A percentile compares a stretch with the other conserved stretches of the same genome.
Conservation (phyloP, 2,113 vertebrate species). For the Dunckerocampus dactyliophorus region DNA sequence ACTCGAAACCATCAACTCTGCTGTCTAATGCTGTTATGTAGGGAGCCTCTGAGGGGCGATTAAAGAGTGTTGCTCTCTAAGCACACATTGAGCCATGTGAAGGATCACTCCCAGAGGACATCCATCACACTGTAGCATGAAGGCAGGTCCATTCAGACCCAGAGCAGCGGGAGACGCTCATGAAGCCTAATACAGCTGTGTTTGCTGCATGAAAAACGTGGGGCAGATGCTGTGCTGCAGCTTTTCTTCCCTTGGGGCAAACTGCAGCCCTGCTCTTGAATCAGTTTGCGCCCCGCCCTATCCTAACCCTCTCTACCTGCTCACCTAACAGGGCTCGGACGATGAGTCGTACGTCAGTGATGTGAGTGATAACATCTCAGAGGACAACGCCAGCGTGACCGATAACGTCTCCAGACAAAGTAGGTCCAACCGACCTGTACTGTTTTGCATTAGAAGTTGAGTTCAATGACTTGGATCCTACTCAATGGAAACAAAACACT, state of each 20-base stretch:
- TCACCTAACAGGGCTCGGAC: constrained; percentile 84
- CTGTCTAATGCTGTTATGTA: constrained; percentile 19
- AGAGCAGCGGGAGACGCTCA: constrained; percentile 18
- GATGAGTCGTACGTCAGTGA: constrained; percentile 99
- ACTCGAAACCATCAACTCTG: constrained; percentile 21
- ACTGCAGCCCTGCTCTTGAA: constrained; percentile 33
- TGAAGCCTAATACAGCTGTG: constrained; percentile 12
- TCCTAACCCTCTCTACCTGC: constrained; percentile 53
- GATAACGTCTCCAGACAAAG: constrained; percentile 96
- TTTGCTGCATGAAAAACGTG: not conserved
- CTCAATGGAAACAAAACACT: not conserved
- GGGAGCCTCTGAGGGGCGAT: constrained; percentile 28
- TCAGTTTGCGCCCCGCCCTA: constrained; percentile 15
- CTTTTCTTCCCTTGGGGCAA: constrained; percentile 55
- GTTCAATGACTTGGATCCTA: constrained; percentile 24
- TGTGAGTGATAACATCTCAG: constrained; percentile 99
- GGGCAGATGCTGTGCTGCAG: constrained; percentile 57
- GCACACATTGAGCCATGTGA: constrained; percentile 35
- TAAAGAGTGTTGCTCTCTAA: constrained; percentile 31
- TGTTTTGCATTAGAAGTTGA: constrained; percentile 9
- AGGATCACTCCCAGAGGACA: constrained; percentile 41
- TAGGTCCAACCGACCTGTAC: constrained; percentile 62
- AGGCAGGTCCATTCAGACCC: constrained; percentile 22
- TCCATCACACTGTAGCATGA: constrained; percentile 33
- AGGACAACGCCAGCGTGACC: constrained; percentile 98